Evolutionary conservation across 2,888 invertebrate species (phyloP).

Genomic region (Phytoseiulus persimilis): DNA sequence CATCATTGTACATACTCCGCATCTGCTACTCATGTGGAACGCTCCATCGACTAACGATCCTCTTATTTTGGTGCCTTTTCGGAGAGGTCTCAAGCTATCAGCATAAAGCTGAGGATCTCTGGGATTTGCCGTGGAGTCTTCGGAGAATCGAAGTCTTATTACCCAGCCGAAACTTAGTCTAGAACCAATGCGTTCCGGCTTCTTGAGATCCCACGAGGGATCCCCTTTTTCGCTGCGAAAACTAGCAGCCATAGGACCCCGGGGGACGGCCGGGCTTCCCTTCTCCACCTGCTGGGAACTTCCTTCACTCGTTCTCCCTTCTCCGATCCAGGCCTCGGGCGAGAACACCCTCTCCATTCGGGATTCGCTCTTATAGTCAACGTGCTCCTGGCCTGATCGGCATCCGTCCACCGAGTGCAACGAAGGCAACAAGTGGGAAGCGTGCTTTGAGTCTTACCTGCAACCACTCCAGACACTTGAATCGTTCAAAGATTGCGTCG

Average conservation of each 20-base stretch:
- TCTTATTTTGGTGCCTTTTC: no score
- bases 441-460: background rate
- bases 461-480: background rate
- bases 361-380: background rate
- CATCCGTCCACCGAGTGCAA: background rate
- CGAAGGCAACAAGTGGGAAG: background rate
- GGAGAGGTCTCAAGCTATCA: no score
- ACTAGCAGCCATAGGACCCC: background rate
- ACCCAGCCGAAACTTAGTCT: no score
- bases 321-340: background rate
- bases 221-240: background rate
- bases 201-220: no score
- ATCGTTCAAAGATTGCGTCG: background rate
- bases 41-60: no score
- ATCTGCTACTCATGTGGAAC: no score
- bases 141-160: no score
- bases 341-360: background rate
- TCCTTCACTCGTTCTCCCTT: background rate
- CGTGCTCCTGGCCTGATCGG: background rate
- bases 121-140: no score
- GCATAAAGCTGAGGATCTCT: no score
- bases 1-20: no score
- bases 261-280: background rate
- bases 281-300: background rate
- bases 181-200: no score